phyloP scores from a whole-genome alignment of 2,113 vertebrate species.

The Microcebus tavaratra region DNA sequence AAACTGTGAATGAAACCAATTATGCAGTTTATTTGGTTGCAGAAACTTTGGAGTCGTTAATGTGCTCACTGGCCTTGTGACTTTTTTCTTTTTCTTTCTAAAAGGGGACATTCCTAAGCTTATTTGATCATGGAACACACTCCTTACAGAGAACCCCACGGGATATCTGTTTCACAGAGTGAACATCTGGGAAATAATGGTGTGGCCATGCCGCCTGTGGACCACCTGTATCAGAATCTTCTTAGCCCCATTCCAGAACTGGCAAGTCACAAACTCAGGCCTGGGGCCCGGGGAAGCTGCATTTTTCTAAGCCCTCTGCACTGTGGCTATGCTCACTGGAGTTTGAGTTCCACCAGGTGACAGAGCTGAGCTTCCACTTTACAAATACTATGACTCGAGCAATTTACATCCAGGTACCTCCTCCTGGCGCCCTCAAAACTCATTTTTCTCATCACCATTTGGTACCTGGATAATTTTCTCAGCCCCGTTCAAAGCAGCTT shows the following conservation, averaged over 20 bases:
- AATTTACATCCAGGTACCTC: slow-evolving; percentile 11
- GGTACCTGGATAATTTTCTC: slow-evolving; percentile 62
- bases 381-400: background rate
- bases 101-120: background rate
- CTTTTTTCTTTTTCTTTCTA: background rate
- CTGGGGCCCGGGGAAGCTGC: background rate
- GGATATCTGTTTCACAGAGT: background rate
- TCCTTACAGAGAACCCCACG: background rate
- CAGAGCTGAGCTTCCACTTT: background rate
- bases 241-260: background rate
- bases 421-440: background rate
- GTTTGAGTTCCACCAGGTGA: background rate
- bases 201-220: fast-evolving
- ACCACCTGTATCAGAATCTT: background rate
- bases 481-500: slow-evolving; percentile 3
- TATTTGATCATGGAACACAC: background rate
- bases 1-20: background rate
- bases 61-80: background rate
- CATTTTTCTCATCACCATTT: slow-evolving; percentile 45
- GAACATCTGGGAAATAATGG: background rate
- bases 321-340: background rate
- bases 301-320: background rate
- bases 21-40: background rate
- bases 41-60: background rate
- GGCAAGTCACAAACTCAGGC: background rate